Conservation (phyloP, 2,888 invertebrate species). For the Didymodactylos carnosus region DNA sequence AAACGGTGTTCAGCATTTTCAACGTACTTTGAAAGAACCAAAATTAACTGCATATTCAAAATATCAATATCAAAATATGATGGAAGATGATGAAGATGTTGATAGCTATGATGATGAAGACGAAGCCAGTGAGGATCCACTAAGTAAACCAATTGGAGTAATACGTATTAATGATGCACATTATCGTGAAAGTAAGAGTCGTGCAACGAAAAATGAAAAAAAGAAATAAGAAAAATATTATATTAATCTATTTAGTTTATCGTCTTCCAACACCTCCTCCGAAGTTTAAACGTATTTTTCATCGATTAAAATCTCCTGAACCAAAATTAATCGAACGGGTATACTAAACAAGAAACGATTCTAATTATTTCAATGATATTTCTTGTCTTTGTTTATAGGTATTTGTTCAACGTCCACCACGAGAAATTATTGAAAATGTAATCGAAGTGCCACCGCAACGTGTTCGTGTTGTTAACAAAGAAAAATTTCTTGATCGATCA, state of each 20-base stretch:
- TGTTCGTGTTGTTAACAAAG: neutral
- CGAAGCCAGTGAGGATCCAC: neutral
- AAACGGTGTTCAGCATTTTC: too few relatives aligned
- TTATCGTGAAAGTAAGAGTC: neutral
- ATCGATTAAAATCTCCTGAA: neutral
- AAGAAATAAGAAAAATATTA: neutral
- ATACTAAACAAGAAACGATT: too few relatives aligned
- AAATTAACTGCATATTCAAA: too few relatives aligned
- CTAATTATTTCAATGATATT: too few relatives aligned
- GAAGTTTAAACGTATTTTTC: neutral
- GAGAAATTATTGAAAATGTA: neutral
- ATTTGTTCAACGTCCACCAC: neutral
- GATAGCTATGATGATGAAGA: neutral
- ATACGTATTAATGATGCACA: neutral
- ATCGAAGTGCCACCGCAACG: neutral
- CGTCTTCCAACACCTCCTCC: neutral
- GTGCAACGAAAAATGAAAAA: neutral
- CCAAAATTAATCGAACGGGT: neutral
- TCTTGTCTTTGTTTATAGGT: too few relatives aligned
- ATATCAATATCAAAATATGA: too few relatives aligned
- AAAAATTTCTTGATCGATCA: neutral
- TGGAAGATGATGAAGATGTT: neutral
- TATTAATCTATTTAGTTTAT: neutral
- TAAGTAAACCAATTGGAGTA: neutral
- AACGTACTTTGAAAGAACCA: too few relatives aligned